A percentile compares a stretch with the other conserved stretches of the same genome.
Conservation (phyloP, 37 sponge, comb jelly and placozoan species). For the Aplysina aerophoba region DNA sequence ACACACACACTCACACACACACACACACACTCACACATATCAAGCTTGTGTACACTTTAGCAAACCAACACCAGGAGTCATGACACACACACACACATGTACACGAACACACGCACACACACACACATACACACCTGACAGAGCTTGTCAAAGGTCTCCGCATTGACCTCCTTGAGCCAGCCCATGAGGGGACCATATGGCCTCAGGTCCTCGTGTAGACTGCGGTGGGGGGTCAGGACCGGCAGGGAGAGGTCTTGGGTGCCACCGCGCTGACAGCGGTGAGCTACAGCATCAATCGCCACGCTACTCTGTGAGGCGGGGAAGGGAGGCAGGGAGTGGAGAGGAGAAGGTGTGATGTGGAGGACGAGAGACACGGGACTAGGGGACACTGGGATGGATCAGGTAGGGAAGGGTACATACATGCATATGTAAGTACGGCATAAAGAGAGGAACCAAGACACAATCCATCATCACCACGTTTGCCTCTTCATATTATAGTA, state of each 20-base stretch:
- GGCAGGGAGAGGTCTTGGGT: background rate
- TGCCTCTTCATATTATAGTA: too few relatives aligned
- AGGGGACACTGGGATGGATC: too few relatives aligned
- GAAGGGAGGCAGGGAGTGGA: background rate
- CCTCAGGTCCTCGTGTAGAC: slow-evolving; percentile 49
- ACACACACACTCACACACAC: too few relatives aligned
- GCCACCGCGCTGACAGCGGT: background rate
- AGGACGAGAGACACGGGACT: background rate
- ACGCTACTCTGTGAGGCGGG: background rate
- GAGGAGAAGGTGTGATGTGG: background rate
- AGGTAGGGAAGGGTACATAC: too few relatives aligned
- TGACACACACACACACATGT: slow-evolving; percentile 5
- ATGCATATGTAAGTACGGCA: too few relatives aligned
- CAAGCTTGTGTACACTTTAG: too few relatives aligned
- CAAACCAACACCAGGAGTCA: too few relatives aligned
- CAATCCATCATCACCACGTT: too few relatives aligned
- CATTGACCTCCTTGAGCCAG: slow-evolving; percentile 58
- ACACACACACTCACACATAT: too few relatives aligned
- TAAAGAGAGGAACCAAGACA: too few relatives aligned
- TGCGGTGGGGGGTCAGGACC: slow-evolving; percentile 43
- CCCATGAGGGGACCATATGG: slow-evolving; percentile 53
- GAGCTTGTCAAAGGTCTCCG: background rate
- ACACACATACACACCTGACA: slow-evolving; percentile 12
- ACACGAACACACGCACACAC: too few relatives aligned
- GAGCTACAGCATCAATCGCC: background rate